A percentile compares a stretch with the other conserved stretches of the same genome.
phyloP scores from a whole-genome alignment of 2,797 vertebrate species.

The Bradypodion ventrale region DNA sequence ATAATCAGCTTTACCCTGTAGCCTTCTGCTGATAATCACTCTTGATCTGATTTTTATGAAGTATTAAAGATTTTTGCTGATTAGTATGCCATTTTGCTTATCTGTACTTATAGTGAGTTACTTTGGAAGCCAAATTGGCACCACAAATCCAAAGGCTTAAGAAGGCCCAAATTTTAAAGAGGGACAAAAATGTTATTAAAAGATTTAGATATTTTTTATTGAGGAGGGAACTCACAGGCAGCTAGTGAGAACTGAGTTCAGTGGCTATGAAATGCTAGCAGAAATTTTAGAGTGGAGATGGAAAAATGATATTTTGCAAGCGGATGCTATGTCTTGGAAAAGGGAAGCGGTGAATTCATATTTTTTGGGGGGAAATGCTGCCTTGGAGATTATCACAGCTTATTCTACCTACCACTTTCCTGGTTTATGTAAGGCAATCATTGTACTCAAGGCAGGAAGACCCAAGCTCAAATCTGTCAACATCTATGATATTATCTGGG shows the following conservation, averaged over 20 bases:
- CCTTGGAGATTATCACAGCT: too few species aligned
- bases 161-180: not conserved
- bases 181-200: not conserved
- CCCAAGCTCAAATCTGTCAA: not conserved
- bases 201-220: not conserved
- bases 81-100: constrained; percentile 52
- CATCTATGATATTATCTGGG: not conserved
- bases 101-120: not conserved
- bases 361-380: too few species aligned
- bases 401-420: too few species aligned
- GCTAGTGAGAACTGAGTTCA: not conserved
- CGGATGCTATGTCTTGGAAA: not conserved
- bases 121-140: not conserved
- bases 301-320: too few species aligned
- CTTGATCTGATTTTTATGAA: constrained; percentile 57
- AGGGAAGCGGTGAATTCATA: not conserved
- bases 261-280: not conserved
- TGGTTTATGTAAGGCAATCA: too few species aligned
- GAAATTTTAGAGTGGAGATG: too few species aligned
- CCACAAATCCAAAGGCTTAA: not conserved
- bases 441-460: too few species aligned
- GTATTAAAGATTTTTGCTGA: constrained; percentile 44
- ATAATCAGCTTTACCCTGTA: constrained; percentile 57
- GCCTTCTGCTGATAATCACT: constrained; percentile 47
- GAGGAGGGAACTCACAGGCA: not conserved